Evolutionary conservation across 2,888 invertebrate genomes (phyloP).

Genomic region (Erebia epiphron): DNA sequence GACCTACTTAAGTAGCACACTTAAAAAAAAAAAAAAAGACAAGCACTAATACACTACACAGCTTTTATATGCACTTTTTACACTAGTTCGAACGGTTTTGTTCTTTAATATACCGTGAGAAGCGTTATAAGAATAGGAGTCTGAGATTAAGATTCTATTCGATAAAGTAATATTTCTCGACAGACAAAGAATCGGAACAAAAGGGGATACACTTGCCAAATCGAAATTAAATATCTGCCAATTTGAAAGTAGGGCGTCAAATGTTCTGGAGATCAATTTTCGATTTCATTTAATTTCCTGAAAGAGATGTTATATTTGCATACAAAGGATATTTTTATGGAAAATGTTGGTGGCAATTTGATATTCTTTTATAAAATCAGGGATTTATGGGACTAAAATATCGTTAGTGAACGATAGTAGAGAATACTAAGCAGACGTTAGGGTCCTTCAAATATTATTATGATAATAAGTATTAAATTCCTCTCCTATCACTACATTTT

Average conservation of each 20-base stretch:
- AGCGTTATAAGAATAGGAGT: neutral
- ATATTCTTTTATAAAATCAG: neutral
- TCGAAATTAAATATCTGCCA: slow-evolving; percentile 14
- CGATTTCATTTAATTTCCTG: slow-evolving; percentile 15
- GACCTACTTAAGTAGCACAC: too few species aligned
- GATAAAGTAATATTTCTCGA: slow-evolving; percentile 9
- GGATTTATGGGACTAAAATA: neutral
- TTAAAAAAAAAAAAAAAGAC: too few species aligned
- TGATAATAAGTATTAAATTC: too few species aligned
- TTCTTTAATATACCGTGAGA: too few species aligned
- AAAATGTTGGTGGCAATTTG: too few species aligned
- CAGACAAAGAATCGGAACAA: slow-evolving; percentile 4
- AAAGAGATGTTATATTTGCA: neutral
- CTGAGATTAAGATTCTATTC: slow-evolving; percentile 8
- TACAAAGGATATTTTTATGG: neutral
- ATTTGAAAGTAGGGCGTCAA: neutral
- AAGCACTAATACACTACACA: too few species aligned
- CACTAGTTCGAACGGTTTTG: too few species aligned
- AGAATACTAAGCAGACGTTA: too few species aligned
- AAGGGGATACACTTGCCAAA: slow-evolving; percentile 10
- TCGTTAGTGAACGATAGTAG: too few species aligned
- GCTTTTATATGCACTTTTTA: too few species aligned
- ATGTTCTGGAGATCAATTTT: slow-evolving; percentile 8
- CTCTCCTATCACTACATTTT: too few species aligned
- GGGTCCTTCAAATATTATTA: too few species aligned